Evolutionary conservation across 2,113 vertebrate species (phyloP).

Genomic region (human): GRCh38 chr22:41374501-41375000

Average conservation of each 20-base stretch:
- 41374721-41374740: background rate
- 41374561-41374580: background rate
- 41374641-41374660: background rate
- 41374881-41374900: background rate
- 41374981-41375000: background rate
- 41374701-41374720: background rate
- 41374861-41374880: background rate
- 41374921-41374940: background rate
- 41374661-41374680: background rate
- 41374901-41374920: background rate
- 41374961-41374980: background rate
- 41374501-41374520: too few species aligned
- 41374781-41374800: background rate
- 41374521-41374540: too few species aligned
- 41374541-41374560: too few species aligned
- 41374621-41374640: background rate
- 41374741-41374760: background rate
- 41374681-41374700: background rate
- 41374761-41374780: background rate
- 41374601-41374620: background rate
- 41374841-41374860: background rate
- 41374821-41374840: background rate
- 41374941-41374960: background rate
- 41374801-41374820: background rate
- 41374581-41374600: background rate